Evolutionary conservation across 2,797 vertebrate genomes (phyloP).

Genomic region (Triplophysa yarkandensis): DNA sequence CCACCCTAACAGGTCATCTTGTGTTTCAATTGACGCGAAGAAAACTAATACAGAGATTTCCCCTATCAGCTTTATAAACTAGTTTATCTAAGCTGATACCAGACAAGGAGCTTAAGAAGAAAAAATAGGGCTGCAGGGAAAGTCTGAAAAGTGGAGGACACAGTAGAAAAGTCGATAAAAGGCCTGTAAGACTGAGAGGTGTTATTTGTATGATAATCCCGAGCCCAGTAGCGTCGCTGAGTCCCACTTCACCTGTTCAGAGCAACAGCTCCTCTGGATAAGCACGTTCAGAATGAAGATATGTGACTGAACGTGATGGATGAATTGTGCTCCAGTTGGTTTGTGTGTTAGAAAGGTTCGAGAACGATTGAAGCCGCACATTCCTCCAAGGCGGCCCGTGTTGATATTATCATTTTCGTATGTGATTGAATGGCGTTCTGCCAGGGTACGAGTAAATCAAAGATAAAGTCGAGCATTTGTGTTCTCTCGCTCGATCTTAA

Average conservation of each 20-base stretch:
- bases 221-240: slow-evolving; percentile 40
- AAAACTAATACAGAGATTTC: slow-evolving; percentile 19
- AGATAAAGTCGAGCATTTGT: slow-evolving; percentile 18
- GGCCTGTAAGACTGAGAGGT: slow-evolving; percentile 65
- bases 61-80: background rate
- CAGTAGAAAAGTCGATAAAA: slow-evolving; percentile 62
- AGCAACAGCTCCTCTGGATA: slow-evolving; percentile 34
- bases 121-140: slow-evolving; percentile 15
- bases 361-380: background rate
- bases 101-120: slow-evolving; percentile 36
- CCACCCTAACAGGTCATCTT: background rate
- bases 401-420: slow-evolving; percentile 27
- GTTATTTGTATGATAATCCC: slow-evolving; percentile 73
- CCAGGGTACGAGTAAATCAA: slow-evolving; percentile 18
- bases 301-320: slow-evolving; percentile 20
- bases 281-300: slow-evolving; percentile 34
- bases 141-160: slow-evolving; percentile 42
- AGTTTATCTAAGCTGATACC: slow-evolving; percentile 31
- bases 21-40: background rate
- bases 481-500: background rate
- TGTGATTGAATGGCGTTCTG: slow-evolving; percentile 24
- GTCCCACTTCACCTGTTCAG: slow-evolving; percentile 56
- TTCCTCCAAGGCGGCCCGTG: slow-evolving; percentile 14
- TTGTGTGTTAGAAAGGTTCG: background rate
- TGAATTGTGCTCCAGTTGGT: slow-evolving; percentile 42